These are phyloP conservation scores for Pipra filicauda DNA, from an alignment of 2,113 vertebrate species.

Conservation along the genomic window DNA sequence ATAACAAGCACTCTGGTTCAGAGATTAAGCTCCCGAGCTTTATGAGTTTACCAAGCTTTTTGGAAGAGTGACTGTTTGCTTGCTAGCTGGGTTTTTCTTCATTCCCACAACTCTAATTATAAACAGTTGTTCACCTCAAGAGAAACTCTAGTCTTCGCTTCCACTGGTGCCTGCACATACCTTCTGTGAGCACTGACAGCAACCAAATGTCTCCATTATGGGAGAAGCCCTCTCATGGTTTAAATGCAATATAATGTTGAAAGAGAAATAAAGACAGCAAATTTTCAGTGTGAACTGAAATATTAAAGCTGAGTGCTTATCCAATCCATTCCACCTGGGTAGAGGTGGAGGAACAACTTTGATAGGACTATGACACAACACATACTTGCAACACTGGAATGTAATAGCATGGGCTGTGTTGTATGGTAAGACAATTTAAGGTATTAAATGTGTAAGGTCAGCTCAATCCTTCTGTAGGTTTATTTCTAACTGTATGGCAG, in stretches of 20 bases:
- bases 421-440: not conserved
- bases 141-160: slow-evolving; percentile 22
- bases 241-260: not conserved
- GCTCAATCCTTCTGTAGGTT: not conserved
- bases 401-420: not conserved
- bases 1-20: slow-evolving; percentile 57
- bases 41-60: slow-evolving; percentile 57
- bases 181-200: not conserved
- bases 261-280: not conserved
- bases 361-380: not conserved
- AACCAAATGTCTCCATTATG: not conserved
- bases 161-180: not conserved
- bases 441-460: not conserved
- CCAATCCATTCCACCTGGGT: not conserved
- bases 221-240: not conserved
- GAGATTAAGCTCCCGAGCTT: slow-evolving; percentile 61
- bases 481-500: not conserved
- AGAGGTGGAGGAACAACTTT: not conserved
- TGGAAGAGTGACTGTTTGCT: slow-evolving; percentile 40
- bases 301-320: not conserved
- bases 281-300: not conserved
- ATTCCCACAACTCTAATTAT: slow-evolving; percentile 53
- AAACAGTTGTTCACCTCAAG: slow-evolving; percentile 54
- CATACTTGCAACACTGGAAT: not conserved
- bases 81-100: slow-evolving; percentile 28